These are phyloP conservation scores for Gallinago paraguaiae DNA, from an alignment of 2,113 vertebrate genomes.

Conservation along the genomic window DNA sequence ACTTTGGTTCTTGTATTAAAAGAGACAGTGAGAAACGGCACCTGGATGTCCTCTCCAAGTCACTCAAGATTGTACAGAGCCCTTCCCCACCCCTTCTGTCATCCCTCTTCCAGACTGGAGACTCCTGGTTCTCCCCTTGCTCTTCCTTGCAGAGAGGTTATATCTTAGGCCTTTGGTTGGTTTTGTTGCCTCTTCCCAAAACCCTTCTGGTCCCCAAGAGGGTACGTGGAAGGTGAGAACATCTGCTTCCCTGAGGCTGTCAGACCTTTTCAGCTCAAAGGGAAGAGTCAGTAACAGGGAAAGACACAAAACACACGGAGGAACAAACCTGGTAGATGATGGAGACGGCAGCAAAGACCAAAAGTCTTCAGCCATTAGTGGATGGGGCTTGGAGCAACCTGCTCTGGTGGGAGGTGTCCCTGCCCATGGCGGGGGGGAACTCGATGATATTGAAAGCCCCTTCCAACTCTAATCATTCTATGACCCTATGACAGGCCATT, in stretches of 20 bases:
- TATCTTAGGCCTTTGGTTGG: background rate
- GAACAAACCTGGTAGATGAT: background rate
- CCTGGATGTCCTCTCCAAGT: background rate
- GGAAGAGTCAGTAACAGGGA: background rate
- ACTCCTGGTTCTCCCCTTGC: background rate
- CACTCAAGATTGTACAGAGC: background rate
- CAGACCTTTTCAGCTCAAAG: background rate
- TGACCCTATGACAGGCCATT: too few relatives aligned
- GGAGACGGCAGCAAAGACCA: background rate
- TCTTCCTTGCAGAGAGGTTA: background rate
- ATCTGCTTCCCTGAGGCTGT: background rate
- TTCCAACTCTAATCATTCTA: too few relatives aligned
- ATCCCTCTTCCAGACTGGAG: background rate
- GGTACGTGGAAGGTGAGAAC: background rate
- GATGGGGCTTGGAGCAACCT: too few relatives aligned
- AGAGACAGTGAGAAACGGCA: background rate
- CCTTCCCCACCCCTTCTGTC: background rate
- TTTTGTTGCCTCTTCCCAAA: background rate
- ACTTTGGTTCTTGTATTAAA: background rate
- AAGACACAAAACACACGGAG: background rate
- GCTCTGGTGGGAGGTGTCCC: too few relatives aligned
- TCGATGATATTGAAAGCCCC: too few relatives aligned
- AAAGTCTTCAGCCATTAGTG: background rate
- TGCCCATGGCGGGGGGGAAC: too few relatives aligned
- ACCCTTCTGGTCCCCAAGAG: fast-evolving